Conservation (phyloP, 1,140 invertebrate species). For the Caerostris extrusa region DNA sequence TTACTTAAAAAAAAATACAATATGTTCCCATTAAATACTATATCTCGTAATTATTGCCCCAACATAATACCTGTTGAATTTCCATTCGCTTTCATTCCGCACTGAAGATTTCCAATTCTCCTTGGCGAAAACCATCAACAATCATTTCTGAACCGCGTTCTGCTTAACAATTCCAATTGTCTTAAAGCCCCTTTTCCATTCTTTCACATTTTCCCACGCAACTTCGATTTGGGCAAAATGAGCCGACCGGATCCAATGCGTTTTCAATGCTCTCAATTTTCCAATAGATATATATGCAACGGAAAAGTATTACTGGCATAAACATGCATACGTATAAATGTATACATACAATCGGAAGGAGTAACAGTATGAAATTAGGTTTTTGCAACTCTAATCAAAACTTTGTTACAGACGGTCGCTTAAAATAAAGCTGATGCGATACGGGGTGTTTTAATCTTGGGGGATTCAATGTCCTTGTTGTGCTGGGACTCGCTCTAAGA, state of each 20-base stretch:
- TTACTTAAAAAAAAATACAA: no score
- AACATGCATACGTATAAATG: not conserved
- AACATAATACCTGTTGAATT: no score
- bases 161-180: not conserved
- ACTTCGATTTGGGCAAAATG: not conserved
- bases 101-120: no score
- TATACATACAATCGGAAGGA: not conserved
- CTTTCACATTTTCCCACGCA: not conserved
- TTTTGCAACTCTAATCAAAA: conserved; percentile 15
- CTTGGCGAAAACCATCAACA: no score
- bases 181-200: not conserved
- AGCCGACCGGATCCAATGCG: not conserved
- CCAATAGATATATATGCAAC: not conserved
- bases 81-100: no score
- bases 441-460: not conserved
- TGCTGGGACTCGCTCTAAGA: not conserved
- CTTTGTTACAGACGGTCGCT: not conserved
- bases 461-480: not conserved
- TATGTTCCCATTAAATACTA: no score
- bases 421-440: not conserved
- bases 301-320: no score
- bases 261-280: not conserved
- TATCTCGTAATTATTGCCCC: no score
- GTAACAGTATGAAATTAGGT: not conserved
- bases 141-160: not conserved